Evolutionary conservation across 2,888 invertebrate genomes (phyloP).

Genomic region (Luffia ferchaultella): DNA sequence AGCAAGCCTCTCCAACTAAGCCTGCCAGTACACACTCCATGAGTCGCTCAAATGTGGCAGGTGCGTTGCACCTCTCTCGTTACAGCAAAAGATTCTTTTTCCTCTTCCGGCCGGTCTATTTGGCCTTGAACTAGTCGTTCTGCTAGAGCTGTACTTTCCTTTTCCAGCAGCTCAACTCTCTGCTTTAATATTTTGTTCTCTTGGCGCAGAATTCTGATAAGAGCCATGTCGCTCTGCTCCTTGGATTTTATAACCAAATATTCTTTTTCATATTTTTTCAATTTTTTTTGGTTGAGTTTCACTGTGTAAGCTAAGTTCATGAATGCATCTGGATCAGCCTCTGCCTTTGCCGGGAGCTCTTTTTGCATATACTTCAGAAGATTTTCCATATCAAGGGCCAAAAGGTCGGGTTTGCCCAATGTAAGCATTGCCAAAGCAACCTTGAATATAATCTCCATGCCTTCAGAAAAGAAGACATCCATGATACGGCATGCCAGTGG

Average conservation of each 20-base stretch:
- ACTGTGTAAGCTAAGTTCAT: conserved; percentile 90
- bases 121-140: conserved; percentile 92
- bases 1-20: too few relatives aligned
- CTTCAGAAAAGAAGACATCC: conserved; percentile 97
- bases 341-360: conserved; percentile 89
- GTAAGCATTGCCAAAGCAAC: conserved; percentile 95
- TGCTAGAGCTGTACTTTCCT: conserved; percentile 92
- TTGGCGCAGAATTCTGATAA: too few relatives aligned
- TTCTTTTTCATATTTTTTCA: conserved; percentile 99
- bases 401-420: conserved; percentile 88
- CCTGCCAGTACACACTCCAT: too few relatives aligned
- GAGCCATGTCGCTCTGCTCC: conserved; percentile 98
- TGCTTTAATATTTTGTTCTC: conserved; percentile 96
- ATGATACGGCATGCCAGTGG: conserved; percentile 94
- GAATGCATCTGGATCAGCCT: conserved; percentile 87
- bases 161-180: conserved; percentile 93
- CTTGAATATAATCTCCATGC: conserved; percentile 98
- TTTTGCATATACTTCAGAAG: conserved; percentile 99
- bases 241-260: conserved; percentile 96
- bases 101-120: conserved; percentile 93
- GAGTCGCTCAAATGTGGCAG: too few relatives aligned
- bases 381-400: conserved; percentile 98
- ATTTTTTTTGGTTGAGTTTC: conserved; percentile 95
- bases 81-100: conserved; percentile 85
- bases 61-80: conserved; percentile 91